Percentiles rank a stretch among this genome's conserved stretches.
phyloP scores from a whole-genome alignment of 2,888 invertebrate genomes.

The Spodoptera littoralis region DNA sequence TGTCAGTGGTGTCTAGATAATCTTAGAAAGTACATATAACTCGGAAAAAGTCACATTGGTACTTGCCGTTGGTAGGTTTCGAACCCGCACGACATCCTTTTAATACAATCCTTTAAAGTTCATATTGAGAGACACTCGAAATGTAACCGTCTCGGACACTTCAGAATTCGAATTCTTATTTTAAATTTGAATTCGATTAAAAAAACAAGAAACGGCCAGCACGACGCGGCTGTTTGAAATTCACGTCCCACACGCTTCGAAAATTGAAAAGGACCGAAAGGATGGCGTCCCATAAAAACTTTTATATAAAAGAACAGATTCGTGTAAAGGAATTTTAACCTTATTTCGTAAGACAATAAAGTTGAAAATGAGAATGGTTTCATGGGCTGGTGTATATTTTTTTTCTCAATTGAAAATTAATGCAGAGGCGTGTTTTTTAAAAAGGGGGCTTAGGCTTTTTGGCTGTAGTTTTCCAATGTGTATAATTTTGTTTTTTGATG shows the following conservation, averaged over 20 bases:
- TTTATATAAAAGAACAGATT: slow-evolving; percentile 29
- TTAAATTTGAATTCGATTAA: slow-evolving; percentile 30
- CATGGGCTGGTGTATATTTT: too few species aligned
- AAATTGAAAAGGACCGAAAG: slow-evolving; percentile 68
- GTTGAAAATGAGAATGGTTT: too few species aligned
- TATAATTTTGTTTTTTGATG: slow-evolving; percentile 38
- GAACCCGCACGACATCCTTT: too few species aligned
- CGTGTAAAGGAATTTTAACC: background rate
- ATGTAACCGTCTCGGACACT: slow-evolving; percentile 11
- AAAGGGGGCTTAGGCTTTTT: slow-evolving; percentile 23
- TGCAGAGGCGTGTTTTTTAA: slow-evolving; percentile 38
- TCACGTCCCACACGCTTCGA: slow-evolving; percentile 73
- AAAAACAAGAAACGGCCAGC: slow-evolving; percentile 60
- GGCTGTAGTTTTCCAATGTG: slow-evolving; percentile 34
- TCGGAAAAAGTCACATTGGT: too few species aligned
- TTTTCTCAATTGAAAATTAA: slow-evolving; percentile 40
- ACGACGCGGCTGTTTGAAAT: slow-evolving; percentile 66
- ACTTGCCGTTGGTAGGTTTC: too few species aligned
- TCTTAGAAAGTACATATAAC: too few species aligned
- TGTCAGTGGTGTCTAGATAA: too few species aligned
- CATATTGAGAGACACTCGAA: slow-evolving; percentile 1
- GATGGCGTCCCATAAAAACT: slow-evolving; percentile 32
- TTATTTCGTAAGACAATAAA: too few species aligned
- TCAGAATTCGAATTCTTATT: slow-evolving; percentile 43
- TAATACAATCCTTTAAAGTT: too few species aligned